Conservation (phyloP, 2,797 vertebrate genomes). For the Microctenopoma steveboyesi region DNA sequence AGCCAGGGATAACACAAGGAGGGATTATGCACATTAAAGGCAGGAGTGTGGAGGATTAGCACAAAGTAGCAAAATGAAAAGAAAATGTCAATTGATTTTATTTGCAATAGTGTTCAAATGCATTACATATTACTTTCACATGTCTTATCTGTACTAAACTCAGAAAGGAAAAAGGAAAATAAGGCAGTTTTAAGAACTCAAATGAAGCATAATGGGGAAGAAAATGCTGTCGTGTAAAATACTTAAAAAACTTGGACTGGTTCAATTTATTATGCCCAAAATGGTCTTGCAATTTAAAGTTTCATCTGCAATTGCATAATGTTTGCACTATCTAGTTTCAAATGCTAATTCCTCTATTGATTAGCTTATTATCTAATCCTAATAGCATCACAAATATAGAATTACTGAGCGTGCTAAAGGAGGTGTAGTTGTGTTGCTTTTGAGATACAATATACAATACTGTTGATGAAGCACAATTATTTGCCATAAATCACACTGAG, state of each 20-base stretch:
- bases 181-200: background rate
- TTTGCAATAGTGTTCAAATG: background rate
- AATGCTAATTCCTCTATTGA: conserved; percentile 73
- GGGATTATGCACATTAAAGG: conserved; percentile 62
- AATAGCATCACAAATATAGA: conserved; percentile 53
- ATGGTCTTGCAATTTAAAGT: conserved; percentile 30
- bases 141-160: conserved; percentile 4
- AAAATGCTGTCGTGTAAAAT: conserved; percentile 8
- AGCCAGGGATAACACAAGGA: conserved; percentile 53
- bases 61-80: conserved; percentile 34
- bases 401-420: conserved; percentile 36
- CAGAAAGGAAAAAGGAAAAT: conserved; percentile 11
- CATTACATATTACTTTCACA: background rate
- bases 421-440: conserved; percentile 53
- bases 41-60: conserved; percentile 54
- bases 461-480: conserved; percentile 82
- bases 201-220: background rate
- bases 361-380: conserved; percentile 65
- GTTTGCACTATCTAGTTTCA: conserved; percentile 35
- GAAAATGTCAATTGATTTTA: conserved; percentile 8
- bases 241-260: conserved; percentile 19
- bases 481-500: conserved; percentile 78
- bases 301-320: conserved; percentile 39
- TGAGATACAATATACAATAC: conserved; percentile 67
- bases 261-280: conserved; percentile 25